Evolutionary conservation across 2,797 vertebrate genomes (phyloP).

Genomic region (Typhlichthys eigenmanni): DNA sequence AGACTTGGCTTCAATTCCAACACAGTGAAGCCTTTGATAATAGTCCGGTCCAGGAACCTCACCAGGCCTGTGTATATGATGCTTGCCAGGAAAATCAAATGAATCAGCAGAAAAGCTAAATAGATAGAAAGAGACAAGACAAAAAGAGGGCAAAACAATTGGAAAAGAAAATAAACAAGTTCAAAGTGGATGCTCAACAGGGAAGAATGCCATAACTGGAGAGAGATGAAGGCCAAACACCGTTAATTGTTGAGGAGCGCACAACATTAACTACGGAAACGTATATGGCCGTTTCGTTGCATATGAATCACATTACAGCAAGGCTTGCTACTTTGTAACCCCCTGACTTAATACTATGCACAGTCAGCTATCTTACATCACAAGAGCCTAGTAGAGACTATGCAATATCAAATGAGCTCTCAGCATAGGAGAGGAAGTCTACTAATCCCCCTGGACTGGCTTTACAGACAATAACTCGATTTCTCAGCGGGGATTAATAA

Average conservation of each 20-base stretch:
- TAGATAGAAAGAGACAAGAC: slow-evolving; percentile 29
- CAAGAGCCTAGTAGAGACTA: slow-evolving; percentile 3
- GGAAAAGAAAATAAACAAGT: slow-evolving; percentile 23
- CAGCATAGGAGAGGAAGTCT: too few species aligned
- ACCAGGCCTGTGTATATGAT: slow-evolving; percentile 40
- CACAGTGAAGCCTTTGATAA: slow-evolving; percentile 77
- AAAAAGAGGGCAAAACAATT: slow-evolving; percentile 20
- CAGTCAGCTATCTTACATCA: not conserved
- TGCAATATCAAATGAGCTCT: not conserved
- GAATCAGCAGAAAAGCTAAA: slow-evolving; percentile 52
- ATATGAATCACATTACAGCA: slow-evolving; percentile 6
- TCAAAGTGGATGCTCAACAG: not conserved
- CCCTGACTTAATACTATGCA: slow-evolving; percentile 7
- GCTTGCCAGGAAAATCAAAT: slow-evolving; percentile 58
- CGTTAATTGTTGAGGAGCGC: not conserved
- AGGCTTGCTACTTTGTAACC: slow-evolving; percentile 19
- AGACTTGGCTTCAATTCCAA: slow-evolving; percentile 63
- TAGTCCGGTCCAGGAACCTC: slow-evolving; percentile 57
- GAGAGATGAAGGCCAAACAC: not conserved
- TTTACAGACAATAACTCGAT: too few species aligned
- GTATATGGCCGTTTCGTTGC: not conserved
- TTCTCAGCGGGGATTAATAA: too few species aligned
- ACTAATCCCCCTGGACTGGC: too few species aligned
- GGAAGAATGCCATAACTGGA: slow-evolving; percentile 7
- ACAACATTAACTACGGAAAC: slow-evolving; percentile 10